A percentile compares a stretch with the other conserved stretches of the same genome.
These are phyloP conservation scores for Piezodorus guildinii DNA, from an alignment of 1,140 invertebrate genomes.

Conservation along the genomic window DNA sequence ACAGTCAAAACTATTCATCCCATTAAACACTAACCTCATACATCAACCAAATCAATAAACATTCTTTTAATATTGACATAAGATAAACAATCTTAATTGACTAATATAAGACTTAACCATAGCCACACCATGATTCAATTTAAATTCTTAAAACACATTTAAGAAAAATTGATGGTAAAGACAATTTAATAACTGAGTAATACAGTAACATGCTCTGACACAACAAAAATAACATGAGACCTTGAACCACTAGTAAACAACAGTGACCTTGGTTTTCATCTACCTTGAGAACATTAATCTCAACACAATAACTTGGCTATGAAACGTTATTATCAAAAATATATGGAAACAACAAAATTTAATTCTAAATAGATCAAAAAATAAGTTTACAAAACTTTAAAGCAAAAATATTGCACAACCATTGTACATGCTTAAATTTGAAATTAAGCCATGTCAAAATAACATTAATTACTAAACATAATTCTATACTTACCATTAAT, in stretches of 20 bases:
- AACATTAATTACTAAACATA: no score
- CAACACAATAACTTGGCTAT: background rate
- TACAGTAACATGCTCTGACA: constrained; percentile 18
- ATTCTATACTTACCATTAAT: no score
- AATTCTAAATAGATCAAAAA: background rate
- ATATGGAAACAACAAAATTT: background rate
- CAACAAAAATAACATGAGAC: constrained; percentile 23
- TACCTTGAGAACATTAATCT: constrained; percentile 16
- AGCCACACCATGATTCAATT: background rate
- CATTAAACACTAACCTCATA: constrained; percentile 1
- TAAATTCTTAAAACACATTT: background rate
- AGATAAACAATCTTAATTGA: no score
- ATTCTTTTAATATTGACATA: no score
- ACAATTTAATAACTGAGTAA: constrained; percentile 16
- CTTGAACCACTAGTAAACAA: constrained; percentile 28
- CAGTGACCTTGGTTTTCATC: constrained; percentile 24
- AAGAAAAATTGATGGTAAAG: constrained; percentile 1
- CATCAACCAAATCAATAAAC: no score
- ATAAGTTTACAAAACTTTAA: background rate
- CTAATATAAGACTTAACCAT: background rate
- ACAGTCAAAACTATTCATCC: background rate
- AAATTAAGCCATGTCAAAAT: background rate
- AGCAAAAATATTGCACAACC: constrained; percentile 1
- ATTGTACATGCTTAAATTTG: background rate
- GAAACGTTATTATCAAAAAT: background rate